phyloP scores from a whole-genome alignment of 2,888 invertebrate species.

The Tridacna gigas region DNA sequence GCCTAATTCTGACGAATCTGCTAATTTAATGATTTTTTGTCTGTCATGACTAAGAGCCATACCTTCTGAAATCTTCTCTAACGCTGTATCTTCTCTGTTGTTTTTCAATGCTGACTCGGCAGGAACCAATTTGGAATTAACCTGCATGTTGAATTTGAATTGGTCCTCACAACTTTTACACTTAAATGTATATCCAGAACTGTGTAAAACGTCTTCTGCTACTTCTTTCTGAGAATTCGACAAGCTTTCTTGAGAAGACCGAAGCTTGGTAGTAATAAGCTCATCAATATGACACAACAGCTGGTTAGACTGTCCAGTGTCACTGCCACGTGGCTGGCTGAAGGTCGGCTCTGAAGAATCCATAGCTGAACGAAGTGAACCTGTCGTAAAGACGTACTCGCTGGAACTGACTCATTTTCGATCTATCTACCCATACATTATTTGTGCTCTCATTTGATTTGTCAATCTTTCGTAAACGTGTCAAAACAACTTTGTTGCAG shows the following conservation, averaged over 20 bases:
- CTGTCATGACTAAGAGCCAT: neutral
- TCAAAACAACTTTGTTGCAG: no score
- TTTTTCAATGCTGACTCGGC: neutral
- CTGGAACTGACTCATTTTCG: no score
- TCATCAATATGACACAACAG: neutral
- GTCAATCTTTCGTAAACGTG: no score
- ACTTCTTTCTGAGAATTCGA: constrained; percentile 1
- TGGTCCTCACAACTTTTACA: constrained; percentile 9
- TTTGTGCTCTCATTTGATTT: no score
- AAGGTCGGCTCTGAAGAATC: no score
- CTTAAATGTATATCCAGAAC: neutral
- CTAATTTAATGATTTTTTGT: no score
- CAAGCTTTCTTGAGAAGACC: neutral
- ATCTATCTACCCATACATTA: no score
- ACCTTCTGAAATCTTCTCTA: neutral
- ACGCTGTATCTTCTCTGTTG: neutral
- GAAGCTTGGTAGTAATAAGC: neutral
- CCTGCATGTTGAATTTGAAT: constrained; percentile 6
- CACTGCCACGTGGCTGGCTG: no score
- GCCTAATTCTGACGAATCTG: neutral
- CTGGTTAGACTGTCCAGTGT: neutral
- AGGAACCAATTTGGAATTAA: neutral
- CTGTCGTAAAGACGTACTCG: no score
- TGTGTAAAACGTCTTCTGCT: neutral
- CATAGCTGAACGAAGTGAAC: no score